These are phyloP conservation scores for Phyllostomus discolor DNA, from an alignment of 2,113 vertebrate species.

Conservation along the genomic window DNA sequence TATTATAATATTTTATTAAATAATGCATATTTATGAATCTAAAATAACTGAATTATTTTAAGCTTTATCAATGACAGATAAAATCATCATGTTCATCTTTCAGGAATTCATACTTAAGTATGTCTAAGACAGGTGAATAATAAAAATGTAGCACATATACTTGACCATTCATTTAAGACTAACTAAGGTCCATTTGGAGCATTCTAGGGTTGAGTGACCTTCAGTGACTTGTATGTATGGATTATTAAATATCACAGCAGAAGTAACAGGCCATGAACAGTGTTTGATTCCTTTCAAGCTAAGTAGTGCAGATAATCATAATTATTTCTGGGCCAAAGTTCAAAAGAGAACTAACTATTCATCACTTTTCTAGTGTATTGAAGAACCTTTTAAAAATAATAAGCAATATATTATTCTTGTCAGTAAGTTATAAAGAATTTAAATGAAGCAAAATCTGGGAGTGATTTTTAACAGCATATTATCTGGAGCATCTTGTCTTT, in stretches of 20 bases:
- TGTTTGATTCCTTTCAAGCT: slow-evolving; percentile 77
- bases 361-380: slow-evolving; percentile 76
- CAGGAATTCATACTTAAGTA: slow-evolving; percentile 30
- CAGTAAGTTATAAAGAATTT: slow-evolving; percentile 78
- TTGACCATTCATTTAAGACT: slow-evolving; percentile 71
- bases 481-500: slow-evolving; percentile 73
- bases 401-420: slow-evolving; percentile 80
- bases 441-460: slow-evolving; percentile 77
- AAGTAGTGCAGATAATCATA: slow-evolving; percentile 82
- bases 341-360: slow-evolving; percentile 77
- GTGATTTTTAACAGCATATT: slow-evolving; percentile 76
- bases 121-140: slow-evolving; percentile 40
- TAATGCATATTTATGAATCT: slow-evolving; percentile 33
- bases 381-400: slow-evolving; percentile 79
- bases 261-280: slow-evolving; percentile 78
- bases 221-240: slow-evolving; percentile 75
- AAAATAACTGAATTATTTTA: slow-evolving; percentile 64
- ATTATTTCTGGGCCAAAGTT: slow-evolving; percentile 79
- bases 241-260: slow-evolving; percentile 80
- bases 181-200: slow-evolving; percentile 74
- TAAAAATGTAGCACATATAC: slow-evolving; percentile 59
- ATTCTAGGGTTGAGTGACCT: slow-evolving; percentile 75
- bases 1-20: not conserved
- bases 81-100: slow-evolving; percentile 71
- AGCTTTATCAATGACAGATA: slow-evolving; percentile 55